phyloP scores from a whole-genome alignment of 1,140 invertebrate genomes.

The Ceratina japonica region DNA sequence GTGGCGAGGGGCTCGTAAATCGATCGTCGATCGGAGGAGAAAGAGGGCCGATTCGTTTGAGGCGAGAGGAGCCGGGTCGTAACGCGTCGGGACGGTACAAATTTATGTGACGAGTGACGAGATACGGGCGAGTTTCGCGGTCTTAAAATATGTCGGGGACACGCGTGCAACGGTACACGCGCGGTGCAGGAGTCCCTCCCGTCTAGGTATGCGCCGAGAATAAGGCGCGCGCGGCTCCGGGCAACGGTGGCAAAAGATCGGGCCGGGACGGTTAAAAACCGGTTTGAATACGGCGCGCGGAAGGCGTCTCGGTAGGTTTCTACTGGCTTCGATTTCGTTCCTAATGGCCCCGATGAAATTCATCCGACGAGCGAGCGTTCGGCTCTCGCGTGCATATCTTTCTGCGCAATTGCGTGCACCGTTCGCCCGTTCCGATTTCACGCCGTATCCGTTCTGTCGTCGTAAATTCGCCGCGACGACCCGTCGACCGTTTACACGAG shows the following conservation, averaged over 20 bases:
- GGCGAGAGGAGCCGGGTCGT: conserved; percentile 2
- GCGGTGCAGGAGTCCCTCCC: conserved; percentile 33
- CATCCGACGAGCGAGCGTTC: conserved; percentile 59
- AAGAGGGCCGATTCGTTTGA: conserved; percentile 26
- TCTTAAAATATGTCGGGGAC: conserved; percentile 60
- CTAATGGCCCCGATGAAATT: conserved; percentile 70
- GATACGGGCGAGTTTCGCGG: conserved; percentile 10
- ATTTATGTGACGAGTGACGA: conserved; percentile 44
- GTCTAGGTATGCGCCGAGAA: conserved; percentile 33
- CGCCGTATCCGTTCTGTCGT: background rate
- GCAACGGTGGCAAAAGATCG: conserved; percentile 50
- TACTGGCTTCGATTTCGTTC: conserved; percentile 68
- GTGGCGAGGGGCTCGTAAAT: background rate
- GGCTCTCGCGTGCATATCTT: conserved; percentile 24
- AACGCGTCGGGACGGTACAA: conserved; percentile 39
- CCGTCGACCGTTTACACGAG: background rate
- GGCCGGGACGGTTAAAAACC: conserved; percentile 60
- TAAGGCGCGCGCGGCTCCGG: conserved; percentile 18
- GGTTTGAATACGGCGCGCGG: conserved; percentile 58
- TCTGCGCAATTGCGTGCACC: conserved; percentile 27
- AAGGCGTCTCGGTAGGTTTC: conserved; percentile 64
- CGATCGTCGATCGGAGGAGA: background rate
- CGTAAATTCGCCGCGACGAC: background rate
- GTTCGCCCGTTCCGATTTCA: conserved; percentile 4
- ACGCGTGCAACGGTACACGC: conserved; percentile 54